phyloP scores from a whole-genome alignment of 2,888 invertebrate species.

The Cyrtodaria siliqua region DNA sequence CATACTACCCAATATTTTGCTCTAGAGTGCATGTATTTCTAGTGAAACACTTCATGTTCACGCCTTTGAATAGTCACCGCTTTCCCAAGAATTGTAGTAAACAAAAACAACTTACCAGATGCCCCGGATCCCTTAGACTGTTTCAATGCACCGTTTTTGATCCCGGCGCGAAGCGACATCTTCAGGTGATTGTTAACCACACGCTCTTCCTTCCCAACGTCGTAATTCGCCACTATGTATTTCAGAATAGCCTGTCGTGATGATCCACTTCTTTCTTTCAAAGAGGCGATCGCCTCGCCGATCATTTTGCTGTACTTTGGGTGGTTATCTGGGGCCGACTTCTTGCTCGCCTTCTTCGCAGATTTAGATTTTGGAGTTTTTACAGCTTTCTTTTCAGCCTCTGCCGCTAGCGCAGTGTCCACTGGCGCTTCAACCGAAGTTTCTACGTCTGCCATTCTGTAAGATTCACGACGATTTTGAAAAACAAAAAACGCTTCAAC shows the following conservation, averaged over 20 bases:
- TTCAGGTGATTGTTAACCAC: constrained; percentile 85
- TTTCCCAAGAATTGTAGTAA: neutral
- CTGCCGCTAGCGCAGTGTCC: constrained; percentile 6
- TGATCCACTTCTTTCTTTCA: constrained; percentile 86
- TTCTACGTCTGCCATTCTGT: constrained; percentile 25
- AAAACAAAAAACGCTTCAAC: neutral
- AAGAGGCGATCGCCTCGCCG: constrained; percentile 83
- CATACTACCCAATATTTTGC: neutral
- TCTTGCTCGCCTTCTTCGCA: constrained; percentile 57
- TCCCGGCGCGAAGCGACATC: constrained; percentile 85
- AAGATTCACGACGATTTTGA: neutral
- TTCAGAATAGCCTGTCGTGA: constrained; percentile 87
- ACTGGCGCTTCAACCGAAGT: neutral
- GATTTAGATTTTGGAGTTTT: constrained; percentile 59
- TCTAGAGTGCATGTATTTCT: too few species aligned
- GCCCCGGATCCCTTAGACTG: constrained; percentile 83
- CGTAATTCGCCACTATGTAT: constrained; percentile 85
- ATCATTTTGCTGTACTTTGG: constrained; percentile 86
- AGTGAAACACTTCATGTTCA: too few species aligned
- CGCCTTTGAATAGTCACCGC: too few species aligned
- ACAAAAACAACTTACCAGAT: constrained; percentile 62
- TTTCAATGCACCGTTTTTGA: constrained; percentile 84
- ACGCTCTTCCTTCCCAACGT: constrained; percentile 85
- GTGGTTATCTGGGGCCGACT: constrained; percentile 79
- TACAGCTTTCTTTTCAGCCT: constrained; percentile 26